These are phyloP conservation scores for Lithophane semibrunnea DNA, from an alignment of 2,888 invertebrate species.

Conservation along the genomic window DNA sequence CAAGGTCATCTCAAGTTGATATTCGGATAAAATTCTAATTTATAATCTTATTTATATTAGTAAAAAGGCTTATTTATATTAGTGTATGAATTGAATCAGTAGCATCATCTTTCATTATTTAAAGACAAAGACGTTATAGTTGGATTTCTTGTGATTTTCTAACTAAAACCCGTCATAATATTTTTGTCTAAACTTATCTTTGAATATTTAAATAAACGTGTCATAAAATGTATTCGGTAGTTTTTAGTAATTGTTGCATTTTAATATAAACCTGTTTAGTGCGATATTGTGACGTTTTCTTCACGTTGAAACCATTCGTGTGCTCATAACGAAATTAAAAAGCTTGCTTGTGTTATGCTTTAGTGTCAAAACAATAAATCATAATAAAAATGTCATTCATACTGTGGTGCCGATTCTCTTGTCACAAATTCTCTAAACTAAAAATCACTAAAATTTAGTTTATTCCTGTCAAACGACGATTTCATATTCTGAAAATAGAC, in stretches of 20 bases:
- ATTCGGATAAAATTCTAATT: background rate
- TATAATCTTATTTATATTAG: background rate
- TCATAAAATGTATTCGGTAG: background rate
- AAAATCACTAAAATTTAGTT: too few relatives aligned
- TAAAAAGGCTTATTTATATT: background rate
- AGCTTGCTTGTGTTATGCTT: background rate
- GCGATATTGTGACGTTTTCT: background rate
- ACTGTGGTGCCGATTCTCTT: too few relatives aligned
- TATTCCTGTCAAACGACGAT: too few relatives aligned
- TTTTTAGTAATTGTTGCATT: constrained; percentile 16
- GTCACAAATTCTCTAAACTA: too few relatives aligned
- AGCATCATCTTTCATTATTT: background rate
- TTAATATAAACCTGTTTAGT: constrained; percentile 5
- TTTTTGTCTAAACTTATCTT: background rate
- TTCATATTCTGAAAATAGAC: too few relatives aligned
- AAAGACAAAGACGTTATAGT: background rate
- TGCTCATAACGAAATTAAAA: constrained; percentile 7
- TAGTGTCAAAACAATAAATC: background rate
- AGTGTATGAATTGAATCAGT: background rate
- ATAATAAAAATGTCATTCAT: constrained; percentile 1
- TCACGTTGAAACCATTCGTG: background rate
- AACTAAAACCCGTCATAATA: background rate
- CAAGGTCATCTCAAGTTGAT: constrained; percentile 17
- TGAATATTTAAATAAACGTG: constrained; percentile 10
- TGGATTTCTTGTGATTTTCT: background rate